Conservation (phyloP, 1,140 invertebrate species). For the Andricus grossulariae region DNA sequence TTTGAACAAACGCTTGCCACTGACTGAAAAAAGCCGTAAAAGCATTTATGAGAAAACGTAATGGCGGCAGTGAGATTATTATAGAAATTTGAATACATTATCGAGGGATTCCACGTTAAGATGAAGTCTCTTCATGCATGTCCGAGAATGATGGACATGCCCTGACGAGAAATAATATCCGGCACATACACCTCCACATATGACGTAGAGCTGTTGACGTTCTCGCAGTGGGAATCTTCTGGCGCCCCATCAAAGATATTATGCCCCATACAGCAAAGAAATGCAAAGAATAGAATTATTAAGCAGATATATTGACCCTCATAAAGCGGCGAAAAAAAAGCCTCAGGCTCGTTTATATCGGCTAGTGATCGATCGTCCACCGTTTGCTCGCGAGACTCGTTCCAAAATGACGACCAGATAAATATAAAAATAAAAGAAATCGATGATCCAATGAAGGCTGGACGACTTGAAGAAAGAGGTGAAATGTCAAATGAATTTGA, state of each 20-base stretch:
- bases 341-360: conserved; percentile 15
- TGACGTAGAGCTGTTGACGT: conserved; percentile 47
- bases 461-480: background rate
- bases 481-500: conserved; percentile 13
- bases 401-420: background rate
- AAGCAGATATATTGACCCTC: conserved; percentile 42
- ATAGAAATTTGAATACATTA: conserved; percentile 30
- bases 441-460: background rate
- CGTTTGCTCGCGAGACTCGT: conserved; percentile 38
- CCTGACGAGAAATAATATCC: conserved; percentile 54
- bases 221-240: conserved; percentile 38
- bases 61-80: background rate
- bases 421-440: conserved; percentile 17
- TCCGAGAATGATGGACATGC: conserved; percentile 53
- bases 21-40: no score
- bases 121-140: conserved; percentile 31
- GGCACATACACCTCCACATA: conserved; percentile 34
- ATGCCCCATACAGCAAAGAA: conserved; percentile 34
- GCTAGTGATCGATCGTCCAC: conserved; percentile 48
- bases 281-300: conserved; percentile 51
- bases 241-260: conserved; percentile 37
- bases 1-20: no score
- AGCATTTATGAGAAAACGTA: conserved; percentile 9
- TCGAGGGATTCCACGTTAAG: conserved; percentile 9
- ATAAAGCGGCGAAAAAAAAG: conserved; percentile 20